phyloP scores from a whole-genome alignment of 2,113 vertebrate species.

The Nothocercus julius region DNA sequence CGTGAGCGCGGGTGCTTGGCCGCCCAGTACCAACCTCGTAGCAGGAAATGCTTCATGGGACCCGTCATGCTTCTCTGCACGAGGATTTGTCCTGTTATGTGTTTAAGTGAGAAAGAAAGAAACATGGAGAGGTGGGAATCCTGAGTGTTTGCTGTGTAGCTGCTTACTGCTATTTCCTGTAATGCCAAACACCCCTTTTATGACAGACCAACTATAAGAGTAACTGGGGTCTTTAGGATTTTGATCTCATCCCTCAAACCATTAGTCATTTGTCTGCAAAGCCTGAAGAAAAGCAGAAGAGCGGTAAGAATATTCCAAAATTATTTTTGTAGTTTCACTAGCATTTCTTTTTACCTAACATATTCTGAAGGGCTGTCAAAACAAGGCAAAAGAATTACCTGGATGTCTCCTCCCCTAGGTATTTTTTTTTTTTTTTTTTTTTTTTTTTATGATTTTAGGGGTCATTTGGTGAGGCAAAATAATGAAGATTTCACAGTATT shows the following conservation, averaged over 20 bases:
- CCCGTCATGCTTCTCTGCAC: background rate
- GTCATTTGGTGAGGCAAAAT: slow-evolving; percentile 21
- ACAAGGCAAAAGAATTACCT: background rate
- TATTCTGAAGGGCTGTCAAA: slow-evolving; percentile 41
- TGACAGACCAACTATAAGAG: background rate
- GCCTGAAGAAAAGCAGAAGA: background rate
- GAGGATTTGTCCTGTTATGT: background rate
- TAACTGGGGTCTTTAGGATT: background rate
- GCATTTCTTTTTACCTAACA: slow-evolving; percentile 4
- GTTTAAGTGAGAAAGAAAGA: background rate
- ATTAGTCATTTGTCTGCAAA: background rate
- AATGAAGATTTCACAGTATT: slow-evolving; percentile 12
- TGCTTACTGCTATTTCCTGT: background rate
- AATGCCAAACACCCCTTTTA: background rate
- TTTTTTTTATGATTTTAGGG: background rate
- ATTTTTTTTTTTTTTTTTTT: background rate
- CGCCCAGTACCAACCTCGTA: background rate
- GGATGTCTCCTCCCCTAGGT: background rate
- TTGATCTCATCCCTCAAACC: background rate
- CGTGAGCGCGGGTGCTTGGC: accelerated
- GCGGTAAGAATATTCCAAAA: background rate
- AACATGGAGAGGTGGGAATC: background rate
- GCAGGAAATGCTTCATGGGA: background rate
- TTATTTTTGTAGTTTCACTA: background rate
- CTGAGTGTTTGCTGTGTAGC: background rate